A percentile compares a stretch with the other conserved stretches of the same genome.
Evolutionary conservation across 2,797 vertebrate species (phyloP).

Genomic region (Enteromius afrohamiltoni): DNA sequence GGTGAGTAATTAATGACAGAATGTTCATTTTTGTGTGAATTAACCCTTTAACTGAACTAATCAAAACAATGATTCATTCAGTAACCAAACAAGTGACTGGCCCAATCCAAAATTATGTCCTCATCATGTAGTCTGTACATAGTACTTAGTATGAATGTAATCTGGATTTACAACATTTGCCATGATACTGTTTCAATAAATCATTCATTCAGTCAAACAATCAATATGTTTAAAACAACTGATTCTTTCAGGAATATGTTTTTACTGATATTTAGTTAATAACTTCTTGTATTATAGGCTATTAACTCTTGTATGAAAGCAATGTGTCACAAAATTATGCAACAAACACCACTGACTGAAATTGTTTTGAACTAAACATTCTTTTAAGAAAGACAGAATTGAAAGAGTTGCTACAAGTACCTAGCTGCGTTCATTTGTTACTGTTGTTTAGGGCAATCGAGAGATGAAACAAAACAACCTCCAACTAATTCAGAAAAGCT

Average conservation of each 20-base stretch:
- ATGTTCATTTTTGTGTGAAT: too few species aligned
- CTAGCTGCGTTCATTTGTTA: background rate
- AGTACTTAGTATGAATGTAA: too few species aligned
- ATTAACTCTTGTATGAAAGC: background rate
- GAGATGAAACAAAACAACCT: conserved; percentile 18
- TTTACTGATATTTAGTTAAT: background rate
- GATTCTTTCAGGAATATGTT: background rate
- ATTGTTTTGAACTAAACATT: conserved; percentile 2
- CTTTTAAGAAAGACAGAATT: background rate
- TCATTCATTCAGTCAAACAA: background rate
- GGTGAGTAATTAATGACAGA: too few species aligned
- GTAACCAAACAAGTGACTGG: background rate
- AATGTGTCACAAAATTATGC: background rate
- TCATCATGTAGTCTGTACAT: background rate
- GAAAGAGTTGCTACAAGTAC: background rate
- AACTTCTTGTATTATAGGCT: background rate
- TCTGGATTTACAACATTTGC: too few species aligned
- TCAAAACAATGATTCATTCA: background rate
- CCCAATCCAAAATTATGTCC: background rate
- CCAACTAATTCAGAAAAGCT: conserved; percentile 4
- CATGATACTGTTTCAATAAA: too few species aligned
- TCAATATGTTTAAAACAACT: background rate
- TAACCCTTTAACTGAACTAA: background rate
- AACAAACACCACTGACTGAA: background rate
- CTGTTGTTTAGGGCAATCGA: background rate